Percentiles rank a stretch among this genome's conserved stretches.
phyloP scores from a whole-genome alignment of 2,797 vertebrate species.

The Chaetodon trifasciatus region DNA sequence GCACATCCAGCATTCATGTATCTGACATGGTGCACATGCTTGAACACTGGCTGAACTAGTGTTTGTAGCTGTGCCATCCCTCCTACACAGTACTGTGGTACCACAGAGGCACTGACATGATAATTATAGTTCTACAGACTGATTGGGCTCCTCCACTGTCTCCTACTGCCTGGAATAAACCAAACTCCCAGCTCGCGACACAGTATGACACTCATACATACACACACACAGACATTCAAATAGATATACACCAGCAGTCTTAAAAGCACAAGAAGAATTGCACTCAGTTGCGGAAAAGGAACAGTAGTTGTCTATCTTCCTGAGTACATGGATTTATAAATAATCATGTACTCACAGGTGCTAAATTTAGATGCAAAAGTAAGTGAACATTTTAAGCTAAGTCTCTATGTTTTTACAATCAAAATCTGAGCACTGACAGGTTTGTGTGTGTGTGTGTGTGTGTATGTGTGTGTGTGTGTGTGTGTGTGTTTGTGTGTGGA shows the following conservation, averaged over 20 bases:
- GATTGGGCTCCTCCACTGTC: conserved; percentile 75
- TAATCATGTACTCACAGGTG: not conserved
- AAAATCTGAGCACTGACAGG: not conserved
- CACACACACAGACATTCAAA: conserved; percentile 12
- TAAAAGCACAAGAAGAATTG: not conserved
- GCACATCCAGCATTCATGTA: conserved; percentile 25
- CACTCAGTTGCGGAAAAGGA: conserved; percentile 9
- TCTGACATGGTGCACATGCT: conserved; percentile 62
- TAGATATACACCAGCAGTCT: conserved; percentile 13
- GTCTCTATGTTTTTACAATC: not conserved
- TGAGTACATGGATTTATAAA: conserved; percentile 15
- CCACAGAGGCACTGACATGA: conserved; percentile 76
- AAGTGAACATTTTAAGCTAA: not conserved
- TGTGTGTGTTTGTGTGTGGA: too few species aligned
- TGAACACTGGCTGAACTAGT: conserved; percentile 48
- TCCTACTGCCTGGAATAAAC: conserved; percentile 80
- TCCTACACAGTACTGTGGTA: conserved; percentile 69
- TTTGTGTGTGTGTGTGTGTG: not conserved
- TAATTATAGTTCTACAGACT: conserved; percentile 83
- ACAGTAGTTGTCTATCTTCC: not conserved
- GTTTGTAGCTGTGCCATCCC: conserved; percentile 59
- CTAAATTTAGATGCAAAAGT: not conserved
- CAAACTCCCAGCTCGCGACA: conserved; percentile 47
- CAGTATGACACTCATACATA: conserved; percentile 46
- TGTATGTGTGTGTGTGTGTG: not conserved